phyloP scores from a whole-genome alignment of 2,113 vertebrate species.

The Notechis scutatus region DNA sequence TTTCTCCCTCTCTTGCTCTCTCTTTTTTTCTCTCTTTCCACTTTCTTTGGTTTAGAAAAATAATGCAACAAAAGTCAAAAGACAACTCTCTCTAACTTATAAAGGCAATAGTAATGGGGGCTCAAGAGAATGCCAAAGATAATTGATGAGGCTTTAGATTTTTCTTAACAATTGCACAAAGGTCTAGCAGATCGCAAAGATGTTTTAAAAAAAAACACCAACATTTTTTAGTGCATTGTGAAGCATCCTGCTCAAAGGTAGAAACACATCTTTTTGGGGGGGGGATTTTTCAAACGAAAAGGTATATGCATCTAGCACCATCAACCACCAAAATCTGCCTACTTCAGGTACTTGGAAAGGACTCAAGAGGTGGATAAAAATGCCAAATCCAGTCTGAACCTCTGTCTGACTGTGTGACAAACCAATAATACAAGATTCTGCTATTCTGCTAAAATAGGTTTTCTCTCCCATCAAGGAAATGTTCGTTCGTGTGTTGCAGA shows the following conservation, averaged over 20 bases:
- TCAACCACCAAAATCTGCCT: background rate
- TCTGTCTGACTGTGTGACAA: background rate
- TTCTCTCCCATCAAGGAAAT: background rate
- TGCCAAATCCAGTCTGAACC: background rate
- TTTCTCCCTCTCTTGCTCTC: background rate
- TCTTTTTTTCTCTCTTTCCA: background rate
- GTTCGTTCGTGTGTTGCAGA: background rate
- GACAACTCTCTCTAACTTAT: background rate
- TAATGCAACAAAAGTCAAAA: background rate
- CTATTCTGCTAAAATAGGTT: background rate
- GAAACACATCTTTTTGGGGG: conserved; percentile 38
- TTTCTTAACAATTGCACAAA: background rate
- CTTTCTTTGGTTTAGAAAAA: background rate
- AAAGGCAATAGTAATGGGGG: background rate
- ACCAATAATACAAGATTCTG: background rate
- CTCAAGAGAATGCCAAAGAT: background rate
- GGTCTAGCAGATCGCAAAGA: background rate
- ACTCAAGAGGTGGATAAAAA: background rate
- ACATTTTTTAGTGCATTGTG: conserved; percentile 32
- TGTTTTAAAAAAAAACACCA: background rate
- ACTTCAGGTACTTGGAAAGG: background rate
- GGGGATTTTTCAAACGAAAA: conserved; percentile 44
- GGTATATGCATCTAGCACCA: background rate
- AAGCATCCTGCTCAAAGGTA: conserved; percentile 45
- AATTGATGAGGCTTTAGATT: background rate